Base-by-base conservation (phyloP, 2,113 vertebrate genomes). In the Ariopsis seemanni region DNA sequence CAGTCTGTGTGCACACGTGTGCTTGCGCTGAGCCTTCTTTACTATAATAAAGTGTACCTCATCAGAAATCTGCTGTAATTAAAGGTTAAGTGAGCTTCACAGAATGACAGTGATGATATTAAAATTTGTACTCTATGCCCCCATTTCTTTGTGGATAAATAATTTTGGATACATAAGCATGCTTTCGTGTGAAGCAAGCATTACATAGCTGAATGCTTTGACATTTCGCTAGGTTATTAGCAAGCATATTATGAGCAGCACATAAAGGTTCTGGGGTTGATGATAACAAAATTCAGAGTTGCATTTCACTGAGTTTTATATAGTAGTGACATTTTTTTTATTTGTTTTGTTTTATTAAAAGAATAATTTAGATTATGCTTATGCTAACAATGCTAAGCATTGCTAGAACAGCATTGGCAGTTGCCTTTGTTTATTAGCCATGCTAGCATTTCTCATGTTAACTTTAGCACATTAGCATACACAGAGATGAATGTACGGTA, bases 81-180 rank as follows among this genome's bases (percentile, higher is more conserved):
- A 89, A 77, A 92, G 91, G 90, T 92, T 92, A 93, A 91, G 89
- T 85, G 75, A 91, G 90, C 90, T 89, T 85, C 75, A 81, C 53
- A 86, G 90, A 91, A 92, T 85, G 55, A 74, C 65, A 87, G 60
- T 81, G 50, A 17, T 75, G 77, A 90, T 88, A 90, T 91, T 90
- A 89, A 89, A 89, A 75, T 83, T 84, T 80, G 25, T 83, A 50
- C 79, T 84, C n/a, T 75, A 6, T 87, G 81, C 52, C 63, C 58
- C 7, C 57, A 52, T 87, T 87, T n/a, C 53, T 11, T 52, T 62
- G 14, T 75, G 34, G 34, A 58, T 48, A 72, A 82, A 80, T 78
- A 62, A 65, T 78, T 42, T 63, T 3, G 0, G 52, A 52, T 85
- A 65, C 55, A 63, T 74, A 62, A 57, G 42, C 34, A 18, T 5